These are phyloP conservation scores for Lepidurus packardi DNA, from an alignment of 1,140 invertebrate species.

Conservation along the genomic window DNA sequence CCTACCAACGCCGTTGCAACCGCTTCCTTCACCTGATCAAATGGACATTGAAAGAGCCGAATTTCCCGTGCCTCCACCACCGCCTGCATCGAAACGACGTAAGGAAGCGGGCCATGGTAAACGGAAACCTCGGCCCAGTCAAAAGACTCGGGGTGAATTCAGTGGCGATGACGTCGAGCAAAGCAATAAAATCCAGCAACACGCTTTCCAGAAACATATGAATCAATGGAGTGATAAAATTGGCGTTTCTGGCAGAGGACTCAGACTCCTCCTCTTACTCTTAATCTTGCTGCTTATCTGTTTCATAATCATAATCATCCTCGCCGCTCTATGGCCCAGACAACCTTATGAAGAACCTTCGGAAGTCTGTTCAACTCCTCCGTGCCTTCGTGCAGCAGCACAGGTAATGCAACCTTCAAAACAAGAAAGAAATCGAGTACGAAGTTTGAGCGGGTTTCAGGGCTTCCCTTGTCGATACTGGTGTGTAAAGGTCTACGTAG, in stretches of 20 bases:
- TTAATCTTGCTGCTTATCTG: conserved; percentile 40
- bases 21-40: conserved; percentile 2
- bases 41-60: neutral
- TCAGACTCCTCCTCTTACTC: conserved; percentile 40
- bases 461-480: neutral
- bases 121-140: neutral
- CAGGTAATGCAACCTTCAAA: conserved; percentile 38
- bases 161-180: conserved; percentile 1
- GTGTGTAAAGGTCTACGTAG: neutral
- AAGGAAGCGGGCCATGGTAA: neutral
- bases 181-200: neutral
- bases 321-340: conserved; percentile 43
- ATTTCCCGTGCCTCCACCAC: neutral
- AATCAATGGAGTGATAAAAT: conserved; percentile 8
- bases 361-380: conserved; percentile 41
- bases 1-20: neutral
- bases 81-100: conserved; percentile 7
- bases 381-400: conserved; percentile 42
- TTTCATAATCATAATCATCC: conserved; percentile 42
- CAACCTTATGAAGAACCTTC: conserved; percentile 39
- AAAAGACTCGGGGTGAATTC: neutral
- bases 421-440: neutral
- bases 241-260: conserved; percentile 35
- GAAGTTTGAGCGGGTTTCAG: neutral
- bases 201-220: conserved; percentile 17